Base-by-base conservation (phyloP, 2,797 vertebrate species). In the Acrossocheilus wenchowensis region DNA sequence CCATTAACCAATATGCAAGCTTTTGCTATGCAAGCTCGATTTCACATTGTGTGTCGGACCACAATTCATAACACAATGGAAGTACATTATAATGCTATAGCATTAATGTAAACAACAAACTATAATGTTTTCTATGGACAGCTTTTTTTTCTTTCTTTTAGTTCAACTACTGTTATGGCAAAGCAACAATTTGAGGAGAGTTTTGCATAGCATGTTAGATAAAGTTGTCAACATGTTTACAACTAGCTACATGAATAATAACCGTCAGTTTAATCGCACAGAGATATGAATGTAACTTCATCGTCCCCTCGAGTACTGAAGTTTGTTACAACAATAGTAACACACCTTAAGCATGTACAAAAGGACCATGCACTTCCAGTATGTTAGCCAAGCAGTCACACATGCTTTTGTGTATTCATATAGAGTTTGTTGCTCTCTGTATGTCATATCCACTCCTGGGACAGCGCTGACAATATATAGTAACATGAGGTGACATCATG, bases 381-480 rank as follows among this genome's bases (percentile, higher is more conserved):
- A 54, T 39, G 54, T 78, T 57, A n/a, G 52, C 75, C 12, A 17
- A 41, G 75, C 52, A 21, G 30, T 52, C 50, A 10, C 41, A 10
- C 10, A 34, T 21, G 48, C 9, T 1, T 36, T 77, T 75, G 45
- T 52, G 45, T 74, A 19, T 26, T 50, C 10, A 10, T 34, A 52
- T 52, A 52, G 78, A 62, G 57, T 79, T 62, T 26, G 6, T 30
- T 73, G 4, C 23, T 60, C 9, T 15, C 26, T 66, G 17, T 68
- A 21, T 81, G 78, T 48, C 9, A 66, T 3, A 68, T 66, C 36
- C 26, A 68, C n/a, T 50, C 78, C 5, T 81, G 78, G 43, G 64
- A 81, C 79, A 68, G 10, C 11, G 62, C n/a, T 81, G 19, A 68
- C 43, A 34, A 21, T 81, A 81, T 68, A n/a, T 3, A 11, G 60